These are phyloP conservation scores for Hydractinia echinata DNA, from an alignment of 30 jellyfish, hydroid and myxozoan species.

Conservation along the genomic window DNA sequence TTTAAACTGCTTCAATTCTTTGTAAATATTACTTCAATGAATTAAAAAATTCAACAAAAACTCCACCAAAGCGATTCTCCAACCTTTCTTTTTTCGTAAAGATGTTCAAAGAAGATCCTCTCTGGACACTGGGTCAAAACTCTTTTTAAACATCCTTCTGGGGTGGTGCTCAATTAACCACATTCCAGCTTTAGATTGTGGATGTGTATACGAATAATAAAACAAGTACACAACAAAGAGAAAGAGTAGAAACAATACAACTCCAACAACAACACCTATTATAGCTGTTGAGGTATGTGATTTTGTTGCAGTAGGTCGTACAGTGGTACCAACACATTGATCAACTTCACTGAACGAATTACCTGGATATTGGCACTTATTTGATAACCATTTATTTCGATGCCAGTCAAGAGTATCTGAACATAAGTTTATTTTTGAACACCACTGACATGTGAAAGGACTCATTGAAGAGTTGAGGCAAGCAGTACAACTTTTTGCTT, in stretches of 20 bases:
- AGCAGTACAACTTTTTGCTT: slow-evolving; percentile 49
- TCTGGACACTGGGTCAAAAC: no score
- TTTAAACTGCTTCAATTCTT: no score
- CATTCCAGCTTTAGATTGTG: slow-evolving; percentile 28
- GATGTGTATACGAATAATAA: slow-evolving; percentile 29
- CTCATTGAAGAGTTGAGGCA: slow-evolving; percentile 44
- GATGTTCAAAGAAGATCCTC: no score
- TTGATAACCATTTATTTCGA: slow-evolving; percentile 52
- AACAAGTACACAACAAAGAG: not conserved
- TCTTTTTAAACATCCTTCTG: slow-evolving; percentile 13
- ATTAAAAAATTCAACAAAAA: no score
- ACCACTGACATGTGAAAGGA: slow-evolving; percentile 74
- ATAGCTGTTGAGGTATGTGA: not conserved
- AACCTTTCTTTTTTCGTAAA: no score
- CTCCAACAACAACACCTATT: slow-evolving; percentile 15
- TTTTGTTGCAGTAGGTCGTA: not conserved
- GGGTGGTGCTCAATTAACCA: slow-evolving; percentile 35
- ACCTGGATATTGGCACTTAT: slow-evolving; percentile 43
- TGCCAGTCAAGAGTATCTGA: slow-evolving; percentile 80
- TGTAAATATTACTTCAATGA: no score
- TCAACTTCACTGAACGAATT: slow-evolving; percentile 24
- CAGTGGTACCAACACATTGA: slow-evolving; percentile 32
- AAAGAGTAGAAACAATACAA: not conserved
- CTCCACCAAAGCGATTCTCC: no score
- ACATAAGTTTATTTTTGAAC: slow-evolving; percentile 56